Evolutionary conservation across 2,797 vertebrate genomes (phyloP), one percentile per base, ranked within the genome.

Genomic region (Galaxias olidus): DNA sequence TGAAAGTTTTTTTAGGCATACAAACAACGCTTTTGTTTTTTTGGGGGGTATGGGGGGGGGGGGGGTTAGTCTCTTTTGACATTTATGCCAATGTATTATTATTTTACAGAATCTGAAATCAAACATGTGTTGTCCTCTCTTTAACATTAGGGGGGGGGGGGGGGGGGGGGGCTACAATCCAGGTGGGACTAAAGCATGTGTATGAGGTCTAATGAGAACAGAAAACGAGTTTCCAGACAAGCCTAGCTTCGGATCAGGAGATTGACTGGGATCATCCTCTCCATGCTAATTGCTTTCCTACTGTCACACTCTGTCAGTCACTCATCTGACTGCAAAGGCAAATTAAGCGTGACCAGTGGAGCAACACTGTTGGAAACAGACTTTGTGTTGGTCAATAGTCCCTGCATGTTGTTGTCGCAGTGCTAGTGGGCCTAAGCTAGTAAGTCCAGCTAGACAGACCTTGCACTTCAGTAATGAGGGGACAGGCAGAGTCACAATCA

Each of bases 231-330:
- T 43, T 42, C 30, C 54, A 52, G 46, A 66, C 48, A 11, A 61
- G 64, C 54, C 11, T 58, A 71, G 48, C 62, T 62, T 40, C 45
- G 63, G 69, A 69, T 79, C 66, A 61, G 63, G 62, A 72, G 75
- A 69, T 60, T 48, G 73, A 67, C 60, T 17, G 42, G 20, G 40
- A 62, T 44, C 62, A 63, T 65, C 55, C 63, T 59, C 18, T 41
- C 62, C 53, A 42, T 67, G 68, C 42, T 83, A 80, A 85, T 75
- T 80, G 77, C 64, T 72, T 65, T 56, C 66, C 63, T 48, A 52
- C 65, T 68, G 66, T 61, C 61, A 61, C 62, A 43, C 49, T 43
- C 71, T 65, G 59, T 63, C 66, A 70, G 56, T 69, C 55, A 53
- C 53, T 46, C 51, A 41, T 73, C 65, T 66, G 44, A 58, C 69